Evolutionary conservation across 2,113 vertebrate species (phyloP).

Genomic region (Microcebus jonahi): DNA sequence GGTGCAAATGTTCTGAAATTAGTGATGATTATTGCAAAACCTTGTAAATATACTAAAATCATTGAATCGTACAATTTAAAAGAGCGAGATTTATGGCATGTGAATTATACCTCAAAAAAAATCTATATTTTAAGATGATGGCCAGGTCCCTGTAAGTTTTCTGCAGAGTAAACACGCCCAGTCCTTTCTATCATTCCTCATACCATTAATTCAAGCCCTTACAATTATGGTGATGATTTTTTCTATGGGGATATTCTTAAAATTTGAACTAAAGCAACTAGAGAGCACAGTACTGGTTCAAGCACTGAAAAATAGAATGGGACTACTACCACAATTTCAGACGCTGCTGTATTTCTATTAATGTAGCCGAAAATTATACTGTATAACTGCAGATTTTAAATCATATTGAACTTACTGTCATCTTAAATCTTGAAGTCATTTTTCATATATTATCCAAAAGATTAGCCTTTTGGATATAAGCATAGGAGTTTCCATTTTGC

Average conservation of each 20-base stretch:
- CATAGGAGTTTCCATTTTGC: background rate
- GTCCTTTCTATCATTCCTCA: background rate
- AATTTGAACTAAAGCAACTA: background rate
- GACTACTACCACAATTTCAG: background rate
- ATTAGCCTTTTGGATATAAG: background rate
- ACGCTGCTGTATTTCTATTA: background rate
- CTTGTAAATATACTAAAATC: background rate
- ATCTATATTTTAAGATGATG: background rate
- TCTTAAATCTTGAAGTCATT: background rate
- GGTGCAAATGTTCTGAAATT: conserved; percentile 8
- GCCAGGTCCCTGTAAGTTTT: background rate
- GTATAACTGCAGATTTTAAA: background rate
- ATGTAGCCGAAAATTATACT: background rate
- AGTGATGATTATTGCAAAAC: background rate
- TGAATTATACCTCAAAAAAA: background rate
- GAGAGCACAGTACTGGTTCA: background rate
- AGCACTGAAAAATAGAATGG: background rate
- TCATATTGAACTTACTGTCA: background rate
- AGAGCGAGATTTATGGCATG: background rate
- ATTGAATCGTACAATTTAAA: background rate
- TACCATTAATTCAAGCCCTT: background rate
- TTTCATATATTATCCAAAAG: background rate
- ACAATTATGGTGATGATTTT: background rate
- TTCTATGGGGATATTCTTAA: background rate
- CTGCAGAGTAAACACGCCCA: background rate